Evolutionary conservation across 2,797 vertebrate species (phyloP), one percentile per base, ranked within the genome.

Genomic region (Rhynchotus rufescens): DNA sequence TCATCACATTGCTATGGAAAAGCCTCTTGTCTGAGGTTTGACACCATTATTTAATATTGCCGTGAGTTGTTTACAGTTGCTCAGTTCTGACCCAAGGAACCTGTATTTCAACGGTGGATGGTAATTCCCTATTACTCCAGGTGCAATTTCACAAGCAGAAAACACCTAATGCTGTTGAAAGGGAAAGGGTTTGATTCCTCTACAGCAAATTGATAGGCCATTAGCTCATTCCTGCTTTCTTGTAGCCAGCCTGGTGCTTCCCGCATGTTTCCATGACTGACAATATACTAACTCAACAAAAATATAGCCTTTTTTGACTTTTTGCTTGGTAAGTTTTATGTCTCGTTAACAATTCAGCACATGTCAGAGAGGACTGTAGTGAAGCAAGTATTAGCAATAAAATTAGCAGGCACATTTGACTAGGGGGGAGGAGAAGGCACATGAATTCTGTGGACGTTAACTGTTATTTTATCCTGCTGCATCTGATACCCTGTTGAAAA

Each of bases 401-500:
- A 72, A 85, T 66, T 77, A 89, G 59, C n/a, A 85, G 72, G 77
- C 83, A 76, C 47, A 92, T 10, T 44, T 76, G 7, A 0, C 51
- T 66, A 56, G 83, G 38, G 44, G 59, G 26, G 34, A 87, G 83
- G 87, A 83, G 26, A 80, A 74, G 69, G 45, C 90, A 76, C 13
- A 44, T 64, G 64, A 92, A 74, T n/a, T 76, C 68, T 44, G 69
- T 32, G 19, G 60, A 65, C 90, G 77, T 80, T 86, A 84, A 36
- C 73, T 7, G 17, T 89, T 86, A 88, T 86, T 60, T 93, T 91
- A 81, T 80, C 69, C 88, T 60, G 38, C 30, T 78, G 62, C 42
- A 62, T 92, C 61, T 85, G 59, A 66, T 47, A 38, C 84, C 34
- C 62, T 78, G 45, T 49, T 91, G 80, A 87, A 86, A 92, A 75